Evolutionary conservation across 1,140 invertebrate species (phyloP), one percentile per base, ranked within the genome.

Genomic region (Limonius californicus): DNA sequence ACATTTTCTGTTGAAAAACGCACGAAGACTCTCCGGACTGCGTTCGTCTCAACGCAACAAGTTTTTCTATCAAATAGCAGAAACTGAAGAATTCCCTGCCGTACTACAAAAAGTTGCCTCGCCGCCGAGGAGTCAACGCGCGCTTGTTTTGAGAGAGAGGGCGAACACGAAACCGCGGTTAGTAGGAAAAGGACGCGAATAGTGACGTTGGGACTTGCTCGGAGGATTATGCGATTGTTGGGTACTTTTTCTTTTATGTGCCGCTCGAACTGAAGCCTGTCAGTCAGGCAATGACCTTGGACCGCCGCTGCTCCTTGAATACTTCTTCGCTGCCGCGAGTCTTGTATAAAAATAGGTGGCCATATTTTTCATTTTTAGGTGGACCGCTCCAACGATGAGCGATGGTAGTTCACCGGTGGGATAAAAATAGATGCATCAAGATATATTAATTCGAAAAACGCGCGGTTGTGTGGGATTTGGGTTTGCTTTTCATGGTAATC

Each of bases 231-330:
- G 35, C 35, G 35, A 39, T 39, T 39, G 35, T 39, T 9, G 35
- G 23, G 3, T 27, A 39, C 35, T 9, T 39, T 23, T 19, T 53
- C 47, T 53, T 53, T 53, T 45, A 23, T 53, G 9, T 23, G 47
- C 21, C 47, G 47, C n/a, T 45, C 42, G n/a, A 45, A 27, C 23
- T 18, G 42, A 18, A 45, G 42, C 47, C 14, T 53, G 47, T 53
- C 47, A 53, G 21, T 53, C 47, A 53, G 47, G 2, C 47, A 23
- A 53, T 53, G 47, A 53, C 47, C 47, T 53, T 53, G 47, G 16
- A 1, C n/a, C 16, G 21, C 21, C 9, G 4, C 12, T 18, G 35
- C 35, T 39, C n/a, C 11, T 27, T 27, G 23, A 27, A 27, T 11
- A 39, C 35, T 39, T 12, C n/a, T 39, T 6, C 11, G 11, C 2